Evolutionary conservation across 2,888 invertebrate genomes (phyloP).

Genomic region (Mellilla xanthometata): DNA sequence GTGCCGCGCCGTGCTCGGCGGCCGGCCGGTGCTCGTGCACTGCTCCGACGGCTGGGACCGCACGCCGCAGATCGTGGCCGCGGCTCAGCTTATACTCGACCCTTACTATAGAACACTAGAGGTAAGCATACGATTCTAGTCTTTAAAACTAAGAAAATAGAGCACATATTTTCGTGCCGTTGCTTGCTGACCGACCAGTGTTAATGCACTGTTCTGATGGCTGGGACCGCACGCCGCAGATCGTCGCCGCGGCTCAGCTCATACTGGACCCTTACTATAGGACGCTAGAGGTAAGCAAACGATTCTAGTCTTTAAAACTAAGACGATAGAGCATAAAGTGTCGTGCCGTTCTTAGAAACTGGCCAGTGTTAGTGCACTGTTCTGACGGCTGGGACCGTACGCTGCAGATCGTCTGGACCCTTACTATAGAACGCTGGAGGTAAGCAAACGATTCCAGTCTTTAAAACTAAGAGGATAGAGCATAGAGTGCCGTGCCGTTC

Average conservation of each 20-base stretch:
- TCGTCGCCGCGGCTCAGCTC: constrained; percentile 96
- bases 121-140: constrained; percentile 67
- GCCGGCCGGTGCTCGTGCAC: constrained; percentile 96
- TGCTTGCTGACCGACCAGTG: constrained; percentile 93
- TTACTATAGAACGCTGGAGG: constrained; percentile 95
- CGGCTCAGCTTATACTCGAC: constrained; percentile 96
- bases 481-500: constrained; percentile 64
- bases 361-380: constrained; percentile 98
- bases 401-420: constrained; percentile 99
- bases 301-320: too few relatives aligned
- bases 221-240: constrained; percentile 99
- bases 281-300: constrained; percentile 89
- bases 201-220: constrained; percentile 99
- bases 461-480: too few relatives aligned
- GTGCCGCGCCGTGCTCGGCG: constrained; percentile 91
- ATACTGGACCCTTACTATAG: constrained; percentile 97
- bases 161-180: too few relatives aligned
- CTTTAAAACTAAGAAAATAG: too few relatives aligned
- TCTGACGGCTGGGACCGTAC: constrained; percentile 99
- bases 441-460: constrained; percentile 45
- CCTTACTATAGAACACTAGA: constrained; percentile 96
- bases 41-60: constrained; percentile 99
- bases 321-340: too few relatives aligned
- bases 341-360: constrained; percentile 88
- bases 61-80: constrained; percentile 97